Evolutionary conservation across 2,113 vertebrate genomes (phyloP).

Genomic region (Prochilodus magdalenae): DNA sequence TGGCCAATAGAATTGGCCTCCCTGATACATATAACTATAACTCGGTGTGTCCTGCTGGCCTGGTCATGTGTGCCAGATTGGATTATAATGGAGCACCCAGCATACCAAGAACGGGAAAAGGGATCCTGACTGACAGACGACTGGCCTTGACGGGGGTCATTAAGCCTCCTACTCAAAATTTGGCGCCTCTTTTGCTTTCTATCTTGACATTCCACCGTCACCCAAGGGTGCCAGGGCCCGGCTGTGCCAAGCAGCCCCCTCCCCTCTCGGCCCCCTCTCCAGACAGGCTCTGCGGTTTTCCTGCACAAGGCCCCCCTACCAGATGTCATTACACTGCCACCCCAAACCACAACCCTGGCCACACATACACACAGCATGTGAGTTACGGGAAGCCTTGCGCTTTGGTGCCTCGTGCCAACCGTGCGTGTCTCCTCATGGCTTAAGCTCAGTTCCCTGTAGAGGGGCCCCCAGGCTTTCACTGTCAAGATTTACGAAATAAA

Average conservation of each 20-base stretch:
- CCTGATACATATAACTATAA: no score
- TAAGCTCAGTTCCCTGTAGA: slow-evolving; percentile 46
- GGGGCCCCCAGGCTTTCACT: slow-evolving; percentile 35
- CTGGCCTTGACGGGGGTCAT: not conserved
- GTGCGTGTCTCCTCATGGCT: slow-evolving; percentile 50
- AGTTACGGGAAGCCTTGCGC: slow-evolving; percentile 54
- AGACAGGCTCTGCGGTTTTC: slow-evolving; percentile 63
- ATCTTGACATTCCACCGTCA: not conserved
- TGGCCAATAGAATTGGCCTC: no score
- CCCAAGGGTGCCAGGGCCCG: slow-evolving; percentile 6
- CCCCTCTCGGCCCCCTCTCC: slow-evolving; percentile 57
- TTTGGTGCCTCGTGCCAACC: slow-evolving; percentile 42
- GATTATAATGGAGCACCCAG: no score
- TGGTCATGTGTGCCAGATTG: no score
- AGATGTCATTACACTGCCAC: slow-evolving; percentile 59
- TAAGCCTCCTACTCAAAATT: not conserved
- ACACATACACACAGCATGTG: slow-evolving; percentile 33
- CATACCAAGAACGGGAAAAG: slow-evolving; percentile 44
- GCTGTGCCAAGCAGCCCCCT: slow-evolving; percentile 38
- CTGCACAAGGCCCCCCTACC: slow-evolving; percentile 60
- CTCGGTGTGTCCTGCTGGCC: no score
- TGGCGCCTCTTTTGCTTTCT: not conserved
- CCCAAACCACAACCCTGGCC: slow-evolving; percentile 41
- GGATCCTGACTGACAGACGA: not conserved
- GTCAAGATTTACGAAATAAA: slow-evolving; percentile 52